Conservation (phyloP, 1,140 invertebrate genomes). For the Grapholita molesta region DNA sequence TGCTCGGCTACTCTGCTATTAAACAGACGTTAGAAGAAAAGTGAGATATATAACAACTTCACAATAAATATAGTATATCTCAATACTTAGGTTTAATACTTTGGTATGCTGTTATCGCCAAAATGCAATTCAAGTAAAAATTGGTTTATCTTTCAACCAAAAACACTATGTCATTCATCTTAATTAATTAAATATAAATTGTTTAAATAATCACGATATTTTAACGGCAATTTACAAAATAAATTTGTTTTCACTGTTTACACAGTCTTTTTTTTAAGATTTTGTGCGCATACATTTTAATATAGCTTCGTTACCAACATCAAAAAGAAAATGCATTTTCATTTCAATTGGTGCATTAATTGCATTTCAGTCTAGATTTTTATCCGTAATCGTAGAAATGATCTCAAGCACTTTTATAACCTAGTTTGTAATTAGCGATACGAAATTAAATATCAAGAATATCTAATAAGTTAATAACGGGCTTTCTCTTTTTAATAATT, state of each 20-base stretch:
- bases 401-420: slow-evolving; percentile 26
- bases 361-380: slow-evolving; percentile 22
- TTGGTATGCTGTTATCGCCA: background rate
- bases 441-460: slow-evolving; percentile 66
- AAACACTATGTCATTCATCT: background rate
- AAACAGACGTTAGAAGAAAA: background rate
- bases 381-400: slow-evolving; percentile 6
- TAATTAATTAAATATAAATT: background rate
- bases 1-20: background rate
- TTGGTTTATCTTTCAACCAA: background rate
- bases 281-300: background rate
- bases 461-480: slow-evolving; percentile 62
- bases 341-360: slow-evolving; percentile 10
- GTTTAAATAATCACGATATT: background rate
- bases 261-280: background rate
- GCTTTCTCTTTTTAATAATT: slow-evolving; percentile 62
- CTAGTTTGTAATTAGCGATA: slow-evolving; percentile 58
- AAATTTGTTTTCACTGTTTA: background rate
- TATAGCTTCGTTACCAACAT: background rate
- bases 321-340: background rate
- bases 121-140: background rate
- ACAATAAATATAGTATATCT: background rate
- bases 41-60: background rate
- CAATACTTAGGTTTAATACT: background rate
- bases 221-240: background rate